These are phyloP conservation scores for Copidosoma floridanum DNA, from an alignment of 1,140 invertebrate genomes.

Conservation along the genomic window DNA sequence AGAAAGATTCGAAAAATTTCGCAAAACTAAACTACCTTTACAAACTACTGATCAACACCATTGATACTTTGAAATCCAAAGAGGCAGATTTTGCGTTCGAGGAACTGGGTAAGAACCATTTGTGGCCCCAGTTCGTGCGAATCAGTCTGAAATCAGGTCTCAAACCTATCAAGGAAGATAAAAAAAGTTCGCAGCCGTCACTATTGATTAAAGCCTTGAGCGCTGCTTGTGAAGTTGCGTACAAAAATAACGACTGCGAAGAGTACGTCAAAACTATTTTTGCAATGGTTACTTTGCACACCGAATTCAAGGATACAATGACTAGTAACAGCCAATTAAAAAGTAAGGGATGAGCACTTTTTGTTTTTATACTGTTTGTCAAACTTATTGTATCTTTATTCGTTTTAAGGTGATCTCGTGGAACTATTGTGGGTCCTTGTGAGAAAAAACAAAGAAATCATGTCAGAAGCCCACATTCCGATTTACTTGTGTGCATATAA, in stretches of 20 bases:
- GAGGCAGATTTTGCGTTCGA: constrained; percentile 51
- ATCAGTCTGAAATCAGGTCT: constrained; percentile 65
- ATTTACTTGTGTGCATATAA: constrained; percentile 71
- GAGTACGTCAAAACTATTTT: constrained; percentile 62
- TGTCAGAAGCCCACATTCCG: constrained; percentile 66
- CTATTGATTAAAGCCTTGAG: constrained; percentile 59
- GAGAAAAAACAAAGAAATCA: constrained; percentile 61
- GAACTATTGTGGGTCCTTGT: constrained; percentile 63
- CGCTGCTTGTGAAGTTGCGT: constrained; percentile 61
- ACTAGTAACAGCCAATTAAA: constrained; percentile 51
- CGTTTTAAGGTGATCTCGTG: constrained; percentile 59
- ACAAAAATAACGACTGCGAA: constrained; percentile 49
- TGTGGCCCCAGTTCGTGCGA: constrained; percentile 68
- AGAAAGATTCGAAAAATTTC: constrained; percentile 55
- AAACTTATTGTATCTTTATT: constrained; percentile 20
- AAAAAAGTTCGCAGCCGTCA: constrained; percentile 43
- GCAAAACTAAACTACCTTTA: constrained; percentile 51
- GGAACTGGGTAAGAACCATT: constrained; percentile 57
- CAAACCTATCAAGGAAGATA: constrained; percentile 55
- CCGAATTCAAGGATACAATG: constrained; percentile 69
- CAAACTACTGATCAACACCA: constrained; percentile 40
- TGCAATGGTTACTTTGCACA: constrained; percentile 74
- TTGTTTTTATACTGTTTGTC: constrained; percentile 8
- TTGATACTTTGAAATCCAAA: constrained; percentile 39
- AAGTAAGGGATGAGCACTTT: constrained; percentile 53